These are phyloP conservation scores for Atta colombica DNA, from an alignment of 1,140 invertebrate species.

Conservation along the genomic window DNA sequence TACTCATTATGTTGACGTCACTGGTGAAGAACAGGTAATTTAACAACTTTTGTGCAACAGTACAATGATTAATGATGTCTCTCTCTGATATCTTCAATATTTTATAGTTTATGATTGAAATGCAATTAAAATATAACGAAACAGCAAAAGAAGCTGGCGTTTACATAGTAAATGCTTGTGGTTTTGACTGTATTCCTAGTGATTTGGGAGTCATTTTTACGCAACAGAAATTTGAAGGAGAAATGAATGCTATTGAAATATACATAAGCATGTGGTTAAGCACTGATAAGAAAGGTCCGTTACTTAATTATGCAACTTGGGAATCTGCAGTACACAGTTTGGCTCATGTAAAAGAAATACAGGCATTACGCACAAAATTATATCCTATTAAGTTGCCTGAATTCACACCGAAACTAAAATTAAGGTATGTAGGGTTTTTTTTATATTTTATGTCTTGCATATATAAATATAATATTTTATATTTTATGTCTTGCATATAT, in stretches of 20 bases:
- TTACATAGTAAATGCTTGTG: slow-evolving; percentile 96
- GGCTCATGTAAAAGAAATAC: slow-evolving; percentile 89
- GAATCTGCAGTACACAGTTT: slow-evolving; percentile 93
- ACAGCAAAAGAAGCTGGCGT: slow-evolving; percentile 92
- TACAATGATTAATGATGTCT: neutral
- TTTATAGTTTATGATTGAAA: slow-evolving; percentile 93
- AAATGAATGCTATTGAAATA: slow-evolving; percentile 91
- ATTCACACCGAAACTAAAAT: slow-evolving; percentile 88
- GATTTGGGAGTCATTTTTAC: slow-evolving; percentile 94
- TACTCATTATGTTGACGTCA: slow-evolving; percentile 96
- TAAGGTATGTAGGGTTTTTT: slow-evolving; percentile 79
- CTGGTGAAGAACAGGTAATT: slow-evolving; percentile 93
- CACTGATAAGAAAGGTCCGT: slow-evolving; percentile 79
- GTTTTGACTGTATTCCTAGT: slow-evolving; percentile 95
- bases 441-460: neutral
- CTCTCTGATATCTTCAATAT: neutral
- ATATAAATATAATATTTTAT: neutral
- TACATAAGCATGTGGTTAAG: slow-evolving; percentile 87
- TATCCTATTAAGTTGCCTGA: slow-evolving; percentile 89
- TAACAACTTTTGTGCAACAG: neutral
- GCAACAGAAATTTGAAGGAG: slow-evolving; percentile 91
- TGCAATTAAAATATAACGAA: slow-evolving; percentile 93
- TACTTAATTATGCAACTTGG: slow-evolving; percentile 93
- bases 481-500: neutral
- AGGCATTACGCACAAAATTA: slow-evolving; percentile 88